Evolutionary conservation across 2,888 invertebrate species (phyloP).

Genomic region (Seladonia tumulorum): DNA sequence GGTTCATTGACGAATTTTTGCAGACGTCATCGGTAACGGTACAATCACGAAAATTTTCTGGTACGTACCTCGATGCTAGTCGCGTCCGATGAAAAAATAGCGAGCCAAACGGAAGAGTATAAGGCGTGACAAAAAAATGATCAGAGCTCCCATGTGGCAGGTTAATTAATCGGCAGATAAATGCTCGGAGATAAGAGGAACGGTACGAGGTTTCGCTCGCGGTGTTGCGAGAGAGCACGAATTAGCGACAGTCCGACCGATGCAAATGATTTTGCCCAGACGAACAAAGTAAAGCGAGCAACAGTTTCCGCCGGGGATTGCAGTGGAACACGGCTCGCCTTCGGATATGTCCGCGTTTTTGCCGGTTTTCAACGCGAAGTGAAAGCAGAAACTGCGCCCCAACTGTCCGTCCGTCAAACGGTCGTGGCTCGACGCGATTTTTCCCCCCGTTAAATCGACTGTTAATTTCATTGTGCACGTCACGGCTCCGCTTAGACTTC

Average conservation of each 20-base stretch:
- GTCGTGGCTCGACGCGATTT: conserved; percentile 28
- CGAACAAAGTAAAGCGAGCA: conserved; percentile 20
- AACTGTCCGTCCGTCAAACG: conserved; percentile 50
- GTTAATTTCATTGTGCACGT: conserved; percentile 40
- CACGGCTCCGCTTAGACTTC: conserved; percentile 12
- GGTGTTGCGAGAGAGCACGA: not conserved
- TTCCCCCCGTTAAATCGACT: conserved; percentile 33
- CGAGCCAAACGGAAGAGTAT: not conserved
- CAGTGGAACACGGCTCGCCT: conserved; percentile 30
- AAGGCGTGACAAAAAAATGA: not conserved
- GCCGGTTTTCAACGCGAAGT: conserved; percentile 35
- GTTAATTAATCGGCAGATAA: not conserved
- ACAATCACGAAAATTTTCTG: no score
- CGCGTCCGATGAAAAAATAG: not conserved
- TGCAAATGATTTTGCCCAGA: conserved; percentile 22
- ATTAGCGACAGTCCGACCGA: not conserved
- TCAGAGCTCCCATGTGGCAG: not conserved
- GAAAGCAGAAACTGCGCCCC: conserved; percentile 51
- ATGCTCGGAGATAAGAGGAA: not conserved
- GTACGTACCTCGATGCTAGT: accelerated
- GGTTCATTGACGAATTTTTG: no score
- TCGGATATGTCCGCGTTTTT: conserved; percentile 40
- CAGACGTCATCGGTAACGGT: no score
- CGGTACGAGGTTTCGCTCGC: not conserved
- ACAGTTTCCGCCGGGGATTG: conserved; percentile 25